A percentile compares a stretch with the other conserved stretches of the same genome.
phyloP scores from a whole-genome alignment of 1,140 invertebrate genomes.

The Telenomus remus region DNA sequence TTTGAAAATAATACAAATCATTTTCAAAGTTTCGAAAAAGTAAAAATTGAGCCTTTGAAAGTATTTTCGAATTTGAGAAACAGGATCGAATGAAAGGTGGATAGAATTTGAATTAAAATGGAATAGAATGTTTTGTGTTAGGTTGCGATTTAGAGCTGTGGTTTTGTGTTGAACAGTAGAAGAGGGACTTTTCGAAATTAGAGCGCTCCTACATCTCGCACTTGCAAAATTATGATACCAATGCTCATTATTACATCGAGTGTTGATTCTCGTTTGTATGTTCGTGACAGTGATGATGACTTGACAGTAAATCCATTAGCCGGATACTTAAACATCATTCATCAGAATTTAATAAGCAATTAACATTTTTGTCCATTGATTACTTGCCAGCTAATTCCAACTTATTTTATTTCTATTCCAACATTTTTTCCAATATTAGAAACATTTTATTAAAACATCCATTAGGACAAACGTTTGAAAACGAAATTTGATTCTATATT shows the following conservation, averaged over 20 bases:
- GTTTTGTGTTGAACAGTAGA: slow-evolving; percentile 8
- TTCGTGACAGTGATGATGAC: slow-evolving; percentile 44
- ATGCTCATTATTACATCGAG: slow-evolving; percentile 34
- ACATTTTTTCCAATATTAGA: no score
- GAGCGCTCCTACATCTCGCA: slow-evolving; percentile 15
- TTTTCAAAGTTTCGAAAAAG: no score
- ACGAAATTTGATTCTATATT: no score
- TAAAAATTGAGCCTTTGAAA: no score
- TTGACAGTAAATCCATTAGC: slow-evolving; percentile 46
- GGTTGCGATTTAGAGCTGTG: neutral
- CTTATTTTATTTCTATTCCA: neutral
- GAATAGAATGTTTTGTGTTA: no score
- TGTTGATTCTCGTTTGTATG: slow-evolving; percentile 33
- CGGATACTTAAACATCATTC: slow-evolving; percentile 34
- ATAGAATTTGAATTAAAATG: no score
- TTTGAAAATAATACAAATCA: no score
- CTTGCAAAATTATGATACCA: slow-evolving; percentile 34
- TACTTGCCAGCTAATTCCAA: neutral
- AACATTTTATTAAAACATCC: no score
- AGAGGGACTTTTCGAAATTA: slow-evolving; percentile 39
- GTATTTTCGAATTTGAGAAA: no score
- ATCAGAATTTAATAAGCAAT: slow-evolving; percentile 35
- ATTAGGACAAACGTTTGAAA: no score
- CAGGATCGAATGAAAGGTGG: no score
- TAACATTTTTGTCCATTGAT: slow-evolving; percentile 11